These are phyloP conservation scores for Drosophila ohnishii DNA, from an alignment of 1,140 invertebrate species.

Conservation along the genomic window DNA sequence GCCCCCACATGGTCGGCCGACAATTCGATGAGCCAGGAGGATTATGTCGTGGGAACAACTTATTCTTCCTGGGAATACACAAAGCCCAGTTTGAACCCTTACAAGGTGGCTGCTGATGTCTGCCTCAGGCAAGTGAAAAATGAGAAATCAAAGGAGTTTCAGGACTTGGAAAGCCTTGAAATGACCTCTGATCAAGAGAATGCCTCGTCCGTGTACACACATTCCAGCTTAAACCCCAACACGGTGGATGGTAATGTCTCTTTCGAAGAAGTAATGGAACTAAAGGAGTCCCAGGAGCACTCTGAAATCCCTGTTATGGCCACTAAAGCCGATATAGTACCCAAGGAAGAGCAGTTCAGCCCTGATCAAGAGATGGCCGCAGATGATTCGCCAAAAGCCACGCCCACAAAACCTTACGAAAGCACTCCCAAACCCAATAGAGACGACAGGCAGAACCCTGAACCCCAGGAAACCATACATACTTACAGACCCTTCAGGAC, in stretches of 20 bases:
- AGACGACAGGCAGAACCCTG: neutral
- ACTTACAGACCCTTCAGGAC: conserved; percentile 38
- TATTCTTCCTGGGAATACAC: neutral
- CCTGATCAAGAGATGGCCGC: no score
- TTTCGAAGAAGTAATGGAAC: no score
- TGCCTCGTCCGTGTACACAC: no score
- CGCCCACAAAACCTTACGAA: neutral
- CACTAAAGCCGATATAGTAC: neutral
- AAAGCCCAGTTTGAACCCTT: neutral
- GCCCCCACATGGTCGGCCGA: no score
- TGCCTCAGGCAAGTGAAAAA: neutral
- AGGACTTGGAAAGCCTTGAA: neutral
- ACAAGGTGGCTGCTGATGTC: neutral
- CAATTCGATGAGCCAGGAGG: neutral
- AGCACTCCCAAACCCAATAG: neutral
- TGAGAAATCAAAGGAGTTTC: neutral
- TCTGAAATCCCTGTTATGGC: no score
- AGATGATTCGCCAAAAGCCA: neutral
- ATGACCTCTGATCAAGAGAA: no score
- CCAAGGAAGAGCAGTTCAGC: neutral
- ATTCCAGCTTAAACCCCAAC: no score
- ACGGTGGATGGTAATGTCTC: no score
- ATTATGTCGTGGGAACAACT: neutral
- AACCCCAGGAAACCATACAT: conserved; percentile 7
- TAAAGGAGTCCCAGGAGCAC: no score